These are phyloP conservation scores for Philypnodon macrostomus DNA, from an alignment of 2,797 vertebrate species.

Conservation along the genomic window DNA sequence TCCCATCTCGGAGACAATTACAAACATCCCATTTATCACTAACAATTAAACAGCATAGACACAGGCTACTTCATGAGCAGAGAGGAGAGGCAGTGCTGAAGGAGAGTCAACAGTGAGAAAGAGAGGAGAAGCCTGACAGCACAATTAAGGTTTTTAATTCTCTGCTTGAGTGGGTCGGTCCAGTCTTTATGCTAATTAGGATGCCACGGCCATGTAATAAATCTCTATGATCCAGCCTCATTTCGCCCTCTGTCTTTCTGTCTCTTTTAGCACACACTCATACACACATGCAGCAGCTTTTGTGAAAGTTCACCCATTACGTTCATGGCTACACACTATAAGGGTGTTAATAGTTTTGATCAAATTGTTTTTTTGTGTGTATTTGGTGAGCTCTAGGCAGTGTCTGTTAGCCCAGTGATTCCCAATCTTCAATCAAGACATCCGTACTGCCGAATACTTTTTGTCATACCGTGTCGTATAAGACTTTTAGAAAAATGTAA, in stretches of 20 bases:
- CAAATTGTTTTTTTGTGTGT: slow-evolving; percentile 36
- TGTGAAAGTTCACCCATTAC: slow-evolving; percentile 57
- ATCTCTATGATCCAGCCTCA: slow-evolving; percentile 86
- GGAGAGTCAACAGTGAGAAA: slow-evolving; percentile 66
- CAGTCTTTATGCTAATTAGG: slow-evolving; percentile 97
- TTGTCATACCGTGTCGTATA: too few species aligned
- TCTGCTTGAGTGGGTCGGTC: slow-evolving; percentile 97
- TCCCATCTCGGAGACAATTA: slow-evolving; percentile 78
- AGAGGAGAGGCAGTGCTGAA: slow-evolving; percentile 41
- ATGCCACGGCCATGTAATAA: slow-evolving; percentile 87
- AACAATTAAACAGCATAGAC: slow-evolving; percentile 86
- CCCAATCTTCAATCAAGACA: too few species aligned
- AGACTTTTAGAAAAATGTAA: too few species aligned
- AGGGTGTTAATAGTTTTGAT: slow-evolving; percentile 47
- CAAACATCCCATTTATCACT: slow-evolving; percentile 82
- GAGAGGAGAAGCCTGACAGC: slow-evolving; percentile 85
- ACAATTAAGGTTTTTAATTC: slow-evolving; percentile 99
- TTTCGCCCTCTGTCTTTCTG: slow-evolving; percentile 66
- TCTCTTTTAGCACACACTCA: slow-evolving; percentile 41
- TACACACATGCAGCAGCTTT: slow-evolving; percentile 36
- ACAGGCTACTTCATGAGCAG: slow-evolving; percentile 61
- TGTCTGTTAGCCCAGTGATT: slow-evolving; percentile 27
- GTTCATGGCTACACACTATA: slow-evolving; percentile 37
- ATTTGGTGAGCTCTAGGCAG: slow-evolving; percentile 32
- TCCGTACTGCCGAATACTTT: too few species aligned